Base-by-base conservation (phyloP, 1,140 invertebrate species). In the Brachionus plicatilis region DNA sequence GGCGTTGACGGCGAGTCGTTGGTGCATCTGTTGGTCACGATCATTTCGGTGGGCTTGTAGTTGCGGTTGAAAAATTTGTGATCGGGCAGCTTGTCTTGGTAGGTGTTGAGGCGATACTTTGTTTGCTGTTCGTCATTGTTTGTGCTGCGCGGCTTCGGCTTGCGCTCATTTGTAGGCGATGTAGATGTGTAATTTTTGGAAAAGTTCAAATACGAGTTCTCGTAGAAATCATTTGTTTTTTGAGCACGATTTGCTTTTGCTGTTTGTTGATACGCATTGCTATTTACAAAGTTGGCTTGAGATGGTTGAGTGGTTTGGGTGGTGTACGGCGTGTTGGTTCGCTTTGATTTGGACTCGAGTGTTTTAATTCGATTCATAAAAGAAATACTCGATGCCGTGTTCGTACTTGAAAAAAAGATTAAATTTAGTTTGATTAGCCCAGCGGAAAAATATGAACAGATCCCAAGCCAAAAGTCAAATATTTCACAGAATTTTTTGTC, bases 51-150 rank as follows among this genome's bases (percentile, higher is more conserved):
- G 1, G 65, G 79, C 24, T 82, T 82, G 50, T 82, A 65, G 43
- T 65, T 82, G 33, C 79, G 50, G 29, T 47, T 82, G 29, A 82
- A 82, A 68, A 82, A 82, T 47, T 82, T 82, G 3, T 82, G 79
- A 66, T 82, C 79, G 1, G 53, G 20, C 17, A 82, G 27, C 65
- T 68, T 60, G 33, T 82, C 79, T 82, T 82, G 79, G 17, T 82
- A 82, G 1, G 12, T 8, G 33, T 82, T 82, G 20, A 76, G 50
- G 47, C 72, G 72, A 33, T 50, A 76, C 29, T 47, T 75, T 75
- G 70, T 75, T 76, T 33, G 37, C 29, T 70, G 43, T 33, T 76
- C 33, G 43, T 47, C 27, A 33, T 12, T 50, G 45, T 76, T 47
- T 72, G 45, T 50, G 33, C 70, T 37, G 14, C 37, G 66, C 29